Evolutionary conservation across 2,888 invertebrate species (phyloP).

Genomic region (Sarcophaga subvicina): DNA sequence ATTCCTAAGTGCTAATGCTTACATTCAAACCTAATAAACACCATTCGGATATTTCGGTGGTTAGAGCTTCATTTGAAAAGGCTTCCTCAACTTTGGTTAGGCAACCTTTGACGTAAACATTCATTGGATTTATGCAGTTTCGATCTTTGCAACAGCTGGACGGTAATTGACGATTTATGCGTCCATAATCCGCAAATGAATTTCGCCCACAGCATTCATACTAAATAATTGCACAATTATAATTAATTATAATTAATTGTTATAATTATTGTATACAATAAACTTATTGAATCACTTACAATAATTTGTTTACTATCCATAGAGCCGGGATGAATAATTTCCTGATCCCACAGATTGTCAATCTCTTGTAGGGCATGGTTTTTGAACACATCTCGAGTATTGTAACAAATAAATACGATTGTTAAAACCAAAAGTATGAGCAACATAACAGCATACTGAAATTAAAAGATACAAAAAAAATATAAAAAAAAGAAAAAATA

Average conservation of each 20-base stretch:
- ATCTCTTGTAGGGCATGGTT: slow-evolving; percentile 74
- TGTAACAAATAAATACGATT: slow-evolving; percentile 72
- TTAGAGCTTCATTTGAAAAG: slow-evolving; percentile 74
- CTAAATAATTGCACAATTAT: slow-evolving; percentile 53
- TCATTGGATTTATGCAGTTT: slow-evolving; percentile 76
- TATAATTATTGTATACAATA: too few species aligned
- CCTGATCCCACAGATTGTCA: slow-evolving; percentile 74
- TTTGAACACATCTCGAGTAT: slow-evolving; percentile 74
- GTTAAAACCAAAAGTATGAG: slow-evolving; percentile 73
- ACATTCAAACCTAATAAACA: slow-evolving; percentile 76
- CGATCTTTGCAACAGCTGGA: slow-evolving; percentile 76
- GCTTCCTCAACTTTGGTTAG: slow-evolving; percentile 73
- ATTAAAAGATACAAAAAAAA: background rate
- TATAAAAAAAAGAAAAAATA: background rate
- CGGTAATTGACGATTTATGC: slow-evolving; percentile 72
- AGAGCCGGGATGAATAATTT: slow-evolving; percentile 73
- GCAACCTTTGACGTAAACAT: slow-evolving; percentile 75
- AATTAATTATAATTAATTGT: background rate
- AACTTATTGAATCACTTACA: slow-evolving; percentile 66
- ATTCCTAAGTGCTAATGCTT: slow-evolving; percentile 21
- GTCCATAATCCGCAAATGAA: slow-evolving; percentile 75
- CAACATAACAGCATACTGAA: slow-evolving; percentile 74
- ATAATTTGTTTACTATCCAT: slow-evolving; percentile 76
- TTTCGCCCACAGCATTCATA: slow-evolving; percentile 78
- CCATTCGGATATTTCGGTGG: slow-evolving; percentile 74